A percentile compares a stretch with the other conserved stretches of the same genome.
These are phyloP conservation scores for Parauchenoglanis ngamensis DNA, from an alignment of 2,797 vertebrate species.

Conservation along the genomic window DNA sequence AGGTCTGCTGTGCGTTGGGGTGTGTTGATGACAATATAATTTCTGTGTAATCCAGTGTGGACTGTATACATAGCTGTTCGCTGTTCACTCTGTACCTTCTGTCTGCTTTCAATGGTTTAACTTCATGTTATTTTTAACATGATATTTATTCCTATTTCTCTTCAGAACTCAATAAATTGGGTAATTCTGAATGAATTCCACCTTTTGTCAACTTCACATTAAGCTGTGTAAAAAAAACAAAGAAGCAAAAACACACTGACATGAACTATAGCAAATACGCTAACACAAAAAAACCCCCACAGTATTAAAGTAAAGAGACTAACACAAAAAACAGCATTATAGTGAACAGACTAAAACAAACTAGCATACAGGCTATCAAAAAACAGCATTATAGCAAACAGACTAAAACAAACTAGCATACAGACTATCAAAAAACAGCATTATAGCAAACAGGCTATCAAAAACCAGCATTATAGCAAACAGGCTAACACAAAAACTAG, in stretches of 20 bases:
- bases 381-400: no score
- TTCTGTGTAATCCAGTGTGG: not conserved
- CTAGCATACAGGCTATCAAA: no score
- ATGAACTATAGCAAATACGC: not conserved
- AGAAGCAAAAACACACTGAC: no score
- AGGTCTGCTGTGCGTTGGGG: not conserved
- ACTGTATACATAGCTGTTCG: not conserved
- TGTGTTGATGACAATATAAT: not conserved
- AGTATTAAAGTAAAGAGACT: not conserved
- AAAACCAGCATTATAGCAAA: not conserved
- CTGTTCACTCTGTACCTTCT: not conserved
- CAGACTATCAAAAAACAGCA: not conserved
- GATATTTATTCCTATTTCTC: not conserved
- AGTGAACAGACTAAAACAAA: not conserved
- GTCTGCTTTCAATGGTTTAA: not conserved
- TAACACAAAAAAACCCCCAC: not conserved
- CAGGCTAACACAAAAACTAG: not conserved
- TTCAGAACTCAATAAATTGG: no score
- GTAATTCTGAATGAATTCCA: not conserved
- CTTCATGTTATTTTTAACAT: not conserved
- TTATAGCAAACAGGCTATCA: no score
- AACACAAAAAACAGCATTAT: not conserved
- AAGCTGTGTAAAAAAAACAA: no score
- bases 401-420: not conserved
- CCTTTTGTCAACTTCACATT: no score